Evolutionary conservation across 2,113 vertebrate genomes (phyloP).

Genomic region (Cochlearius cochlearius): DNA sequence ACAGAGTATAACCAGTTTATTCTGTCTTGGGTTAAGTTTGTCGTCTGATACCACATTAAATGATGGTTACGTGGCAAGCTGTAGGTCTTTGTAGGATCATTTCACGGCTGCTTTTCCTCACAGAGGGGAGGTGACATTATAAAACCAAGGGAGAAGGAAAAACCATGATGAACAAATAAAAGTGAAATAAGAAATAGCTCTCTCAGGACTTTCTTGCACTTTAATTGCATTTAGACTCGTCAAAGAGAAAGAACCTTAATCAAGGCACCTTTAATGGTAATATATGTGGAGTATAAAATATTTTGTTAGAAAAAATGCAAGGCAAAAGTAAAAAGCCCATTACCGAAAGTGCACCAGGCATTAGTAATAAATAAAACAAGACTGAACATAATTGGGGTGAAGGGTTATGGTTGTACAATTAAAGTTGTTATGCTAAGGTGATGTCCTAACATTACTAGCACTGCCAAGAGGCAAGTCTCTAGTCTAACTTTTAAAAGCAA

Average conservation of each 20-base stretch:
- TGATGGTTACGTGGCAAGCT: background rate
- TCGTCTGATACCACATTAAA: background rate
- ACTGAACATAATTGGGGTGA: constrained; percentile 36
- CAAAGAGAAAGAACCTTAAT: background rate
- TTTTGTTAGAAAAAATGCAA: background rate
- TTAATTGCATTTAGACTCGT: background rate
- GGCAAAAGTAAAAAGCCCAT: background rate
- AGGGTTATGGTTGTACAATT: constrained; percentile 41
- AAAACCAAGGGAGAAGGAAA: background rate
- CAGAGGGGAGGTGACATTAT: background rate
- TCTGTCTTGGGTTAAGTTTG: background rate
- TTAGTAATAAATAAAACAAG: constrained; percentile 36
- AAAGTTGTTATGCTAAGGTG: constrained; percentile 19
- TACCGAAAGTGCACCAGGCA: background rate
- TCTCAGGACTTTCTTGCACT: background rate
- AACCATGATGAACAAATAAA: background rate
- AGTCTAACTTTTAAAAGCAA: background rate
- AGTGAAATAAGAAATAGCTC: background rate
- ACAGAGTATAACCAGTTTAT: background rate
- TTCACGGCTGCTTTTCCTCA: background rate
- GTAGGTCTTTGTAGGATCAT: background rate
- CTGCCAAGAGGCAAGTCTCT: background rate
- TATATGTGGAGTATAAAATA: background rate
- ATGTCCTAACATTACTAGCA: background rate
- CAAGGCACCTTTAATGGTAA: background rate